Conservation (phyloP, 2,797 vertebrate genomes). For the Acrocephalus scirpaceus region DNA sequence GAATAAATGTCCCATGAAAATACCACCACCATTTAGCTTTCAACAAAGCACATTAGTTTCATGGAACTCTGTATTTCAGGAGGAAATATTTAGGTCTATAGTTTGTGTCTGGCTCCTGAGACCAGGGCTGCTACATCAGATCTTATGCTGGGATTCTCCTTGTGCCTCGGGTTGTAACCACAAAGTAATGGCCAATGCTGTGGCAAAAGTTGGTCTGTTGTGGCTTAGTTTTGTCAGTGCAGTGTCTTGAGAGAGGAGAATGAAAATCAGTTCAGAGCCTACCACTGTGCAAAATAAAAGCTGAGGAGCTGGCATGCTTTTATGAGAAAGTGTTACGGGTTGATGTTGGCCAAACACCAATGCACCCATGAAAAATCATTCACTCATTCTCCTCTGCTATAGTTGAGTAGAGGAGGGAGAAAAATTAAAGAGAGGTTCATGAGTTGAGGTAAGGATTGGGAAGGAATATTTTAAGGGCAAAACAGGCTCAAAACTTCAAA, state of each 20-base stretch:
- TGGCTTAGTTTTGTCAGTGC: not conserved
- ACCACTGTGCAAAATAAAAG: not conserved
- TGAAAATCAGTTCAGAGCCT: not conserved
- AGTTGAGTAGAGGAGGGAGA: not conserved
- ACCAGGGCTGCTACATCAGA: not conserved
- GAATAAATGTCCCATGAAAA: not conserved
- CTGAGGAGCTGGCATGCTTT: not conserved
- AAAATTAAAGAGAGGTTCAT: not conserved
- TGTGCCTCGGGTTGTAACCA: not conserved
- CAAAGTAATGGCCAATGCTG: not conserved
- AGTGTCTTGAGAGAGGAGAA: not conserved
- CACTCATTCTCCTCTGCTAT: not conserved
- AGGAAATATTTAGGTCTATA: not conserved
- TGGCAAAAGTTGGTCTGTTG: not conserved
- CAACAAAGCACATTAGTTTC: not conserved
- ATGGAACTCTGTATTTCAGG: not conserved
- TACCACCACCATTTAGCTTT: not conserved
- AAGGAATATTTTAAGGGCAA: not conserved
- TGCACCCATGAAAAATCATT: not conserved
- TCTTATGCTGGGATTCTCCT: accelerated
- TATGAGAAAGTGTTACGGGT: not conserved
- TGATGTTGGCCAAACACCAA: not conserved
- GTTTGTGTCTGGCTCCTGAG: not conserved
- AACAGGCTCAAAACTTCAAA: not conserved
- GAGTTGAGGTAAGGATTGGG: not conserved